Percentiles rank a stretch among this genome's conserved stretches.
Evolutionary conservation across 2,113 vertebrate genomes (phyloP).

Genomic region (Pollachius pollachius): DNA sequence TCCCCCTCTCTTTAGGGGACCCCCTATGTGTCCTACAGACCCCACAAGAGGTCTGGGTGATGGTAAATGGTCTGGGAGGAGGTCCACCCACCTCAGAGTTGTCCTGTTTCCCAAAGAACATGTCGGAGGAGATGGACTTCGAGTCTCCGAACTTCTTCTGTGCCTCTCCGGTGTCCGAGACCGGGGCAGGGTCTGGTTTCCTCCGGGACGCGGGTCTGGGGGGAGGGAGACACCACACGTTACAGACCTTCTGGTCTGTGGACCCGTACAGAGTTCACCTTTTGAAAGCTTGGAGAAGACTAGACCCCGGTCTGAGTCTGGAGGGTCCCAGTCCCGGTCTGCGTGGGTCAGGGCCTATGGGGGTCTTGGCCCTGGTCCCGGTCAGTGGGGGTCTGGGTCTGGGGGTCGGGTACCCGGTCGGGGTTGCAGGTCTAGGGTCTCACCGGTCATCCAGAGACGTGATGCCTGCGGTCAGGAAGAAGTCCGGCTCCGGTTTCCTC

Average conservation of each 20-base stretch:
- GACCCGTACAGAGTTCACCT: no score
- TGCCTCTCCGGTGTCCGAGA: constrained; percentile 76
- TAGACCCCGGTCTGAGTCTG: no score
- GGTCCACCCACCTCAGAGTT: constrained; percentile 79
- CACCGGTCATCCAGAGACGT: constrained; percentile 80
- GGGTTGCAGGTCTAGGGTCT: neutral
- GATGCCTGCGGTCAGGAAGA: constrained; percentile 68
- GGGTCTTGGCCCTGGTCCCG: no score
- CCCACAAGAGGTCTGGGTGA: neutral
- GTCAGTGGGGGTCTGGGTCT: no score
- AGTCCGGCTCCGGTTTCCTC: constrained; percentile 72
- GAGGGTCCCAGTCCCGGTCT: no score
- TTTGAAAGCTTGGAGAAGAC: no score
- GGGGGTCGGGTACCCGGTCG: no score
- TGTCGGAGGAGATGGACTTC: constrained; percentile 95
- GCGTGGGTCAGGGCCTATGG: no score
- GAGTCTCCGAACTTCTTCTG: constrained; percentile 88
- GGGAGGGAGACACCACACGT: neutral
- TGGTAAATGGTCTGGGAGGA: neutral
- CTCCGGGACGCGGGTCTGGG: constrained; percentile 77
- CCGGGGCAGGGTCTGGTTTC: constrained; percentile 74
- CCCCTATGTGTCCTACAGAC: no score
- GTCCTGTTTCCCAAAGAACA: constrained; percentile 93
- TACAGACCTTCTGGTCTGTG: no score
- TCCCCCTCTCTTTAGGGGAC: no score